Evolutionary conservation across 92 coral and sea anemone genomes (phyloP).

Genomic region (Galaxea fascicularis): DNA sequence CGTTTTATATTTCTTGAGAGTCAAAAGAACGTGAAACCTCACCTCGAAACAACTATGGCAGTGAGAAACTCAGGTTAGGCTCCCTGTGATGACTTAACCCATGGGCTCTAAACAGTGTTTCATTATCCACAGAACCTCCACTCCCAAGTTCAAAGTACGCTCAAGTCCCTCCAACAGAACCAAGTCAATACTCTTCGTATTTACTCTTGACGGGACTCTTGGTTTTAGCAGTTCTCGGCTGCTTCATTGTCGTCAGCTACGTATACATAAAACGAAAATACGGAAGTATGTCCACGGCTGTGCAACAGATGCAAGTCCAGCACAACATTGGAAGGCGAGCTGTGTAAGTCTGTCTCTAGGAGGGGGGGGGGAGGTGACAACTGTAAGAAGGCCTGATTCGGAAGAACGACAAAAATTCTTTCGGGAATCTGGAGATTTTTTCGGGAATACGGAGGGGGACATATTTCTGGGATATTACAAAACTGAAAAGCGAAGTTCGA

Average conservation of each 20-base stretch:
- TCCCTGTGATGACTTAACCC: neutral
- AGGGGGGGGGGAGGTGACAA: too few relatives aligned
- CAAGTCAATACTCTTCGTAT: neutral
- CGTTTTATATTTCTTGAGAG: too few relatives aligned
- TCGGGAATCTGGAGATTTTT: too few relatives aligned
- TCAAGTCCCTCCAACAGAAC: neutral
- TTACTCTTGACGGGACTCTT: slow-evolving; percentile 60
- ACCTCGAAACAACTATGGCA: neutral
- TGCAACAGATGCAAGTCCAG: slow-evolving; percentile 61
- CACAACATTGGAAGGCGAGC: slow-evolving; percentile 60
- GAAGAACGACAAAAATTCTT: too few relatives aligned
- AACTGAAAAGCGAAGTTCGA: too few relatives aligned
- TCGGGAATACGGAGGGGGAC: too few relatives aligned
- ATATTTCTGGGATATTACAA: too few relatives aligned
- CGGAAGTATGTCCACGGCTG: slow-evolving; percentile 53
- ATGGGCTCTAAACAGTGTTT: neutral
- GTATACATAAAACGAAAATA: slow-evolving; percentile 69
- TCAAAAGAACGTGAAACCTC: too few relatives aligned
- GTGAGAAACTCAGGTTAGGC: neutral
- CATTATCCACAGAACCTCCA: slow-evolving; percentile 9
- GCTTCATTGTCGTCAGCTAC: slow-evolving; percentile 51
- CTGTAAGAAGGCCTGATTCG: too few relatives aligned
- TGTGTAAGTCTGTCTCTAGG: slow-evolving; percentile 31
- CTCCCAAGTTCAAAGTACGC: neutral
- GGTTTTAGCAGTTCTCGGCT: slow-evolving; percentile 41